Base-by-base conservation (phyloP, 2,113 vertebrate species). In the Agapornis roseicollis region DNA sequence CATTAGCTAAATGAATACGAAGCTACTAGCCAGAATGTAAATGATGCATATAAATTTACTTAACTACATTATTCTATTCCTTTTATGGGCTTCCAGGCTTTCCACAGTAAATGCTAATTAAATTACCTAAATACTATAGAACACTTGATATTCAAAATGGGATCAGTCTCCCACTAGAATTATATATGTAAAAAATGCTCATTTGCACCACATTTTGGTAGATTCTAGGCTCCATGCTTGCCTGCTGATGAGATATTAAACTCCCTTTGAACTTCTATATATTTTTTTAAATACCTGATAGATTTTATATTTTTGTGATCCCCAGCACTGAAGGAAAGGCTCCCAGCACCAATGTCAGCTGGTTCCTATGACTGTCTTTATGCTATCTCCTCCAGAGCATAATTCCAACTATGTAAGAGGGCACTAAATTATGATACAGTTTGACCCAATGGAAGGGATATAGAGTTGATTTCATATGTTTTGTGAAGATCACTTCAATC, bases 291-390 rank as follows among this genome's bases (percentile, higher is more conserved):
- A 29, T 60, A 41, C 42, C 37, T 76, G 13, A 63, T 1, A 44
- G 50, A 50, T 37, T 10, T 56, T 44, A 3, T 24, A 28, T 78
- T 46, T 84, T 14, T 77, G 39, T 37, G 46, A n/a, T 24, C 23
- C 39, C 41, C 31, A 31, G 0, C 0, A 0, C 46, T 58, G 49
- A 58, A 76, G 65, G 16, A 83, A 37, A 78, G n/a, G 52, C 11
- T 65, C 35, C 41, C 9, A 85, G 37, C 16, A 76, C 24, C 81
- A 46, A 6, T 47, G 55, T 17, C 46, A 85, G 63, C 37, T 69
- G 70, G 46, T 29, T 15, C 64, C 46, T 16, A 12, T n/a, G 29
- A 68, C 11, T 68, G 9, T 13, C 58, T 66, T 49, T 56, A n/a
- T 41, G 53, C 0, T 46, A 6, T 2, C 55, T 88, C 63, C 58